A percentile compares a stretch with the other conserved stretches of the same genome.
Evolutionary conservation across 2,113 vertebrate genomes (phyloP).

Genomic region (Rhabdornis inornatus): DNA sequence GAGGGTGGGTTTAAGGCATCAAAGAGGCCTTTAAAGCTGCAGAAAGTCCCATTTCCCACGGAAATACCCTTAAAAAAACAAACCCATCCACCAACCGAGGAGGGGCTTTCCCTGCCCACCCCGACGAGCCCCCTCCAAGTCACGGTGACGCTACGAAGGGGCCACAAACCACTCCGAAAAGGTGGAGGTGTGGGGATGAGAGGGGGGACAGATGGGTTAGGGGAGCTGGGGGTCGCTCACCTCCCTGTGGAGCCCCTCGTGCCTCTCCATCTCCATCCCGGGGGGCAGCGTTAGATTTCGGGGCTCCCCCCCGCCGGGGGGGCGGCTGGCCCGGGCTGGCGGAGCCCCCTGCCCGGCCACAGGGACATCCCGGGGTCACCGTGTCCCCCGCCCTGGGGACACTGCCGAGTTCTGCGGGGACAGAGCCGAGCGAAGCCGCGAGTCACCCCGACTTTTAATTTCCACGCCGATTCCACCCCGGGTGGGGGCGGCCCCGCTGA

Average conservation of each 20-base stretch:
- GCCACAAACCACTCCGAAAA: neutral
- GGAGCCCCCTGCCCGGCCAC: neutral
- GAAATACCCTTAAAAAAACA: neutral
- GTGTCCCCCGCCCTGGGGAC: too few species aligned
- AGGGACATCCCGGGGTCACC: neutral
- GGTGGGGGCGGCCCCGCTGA: neutral
- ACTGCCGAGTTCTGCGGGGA: neutral
- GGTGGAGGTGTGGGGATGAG: neutral
- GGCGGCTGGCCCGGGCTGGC: too few species aligned
- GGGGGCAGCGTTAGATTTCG: neutral
- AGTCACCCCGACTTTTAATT: neutral
- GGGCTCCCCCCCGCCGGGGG: too few species aligned
- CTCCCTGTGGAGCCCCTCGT: conserved; percentile 66
- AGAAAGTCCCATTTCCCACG: neutral
- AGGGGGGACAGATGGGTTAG: neutral
- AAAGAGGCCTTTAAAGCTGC: neutral
- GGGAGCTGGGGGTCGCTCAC: neutral
- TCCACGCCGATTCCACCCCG: too few species aligned
- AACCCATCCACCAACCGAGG: neutral
- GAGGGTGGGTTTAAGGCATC: neutral
- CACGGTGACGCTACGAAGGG: neutral
- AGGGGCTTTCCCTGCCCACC: neutral
- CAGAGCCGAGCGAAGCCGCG: neutral
- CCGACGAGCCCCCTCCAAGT: neutral
- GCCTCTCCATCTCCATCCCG: conserved; percentile 78